Evolutionary conservation across 2,888 invertebrate species (phyloP).

Genomic region (Gortyna flavago): DNA sequence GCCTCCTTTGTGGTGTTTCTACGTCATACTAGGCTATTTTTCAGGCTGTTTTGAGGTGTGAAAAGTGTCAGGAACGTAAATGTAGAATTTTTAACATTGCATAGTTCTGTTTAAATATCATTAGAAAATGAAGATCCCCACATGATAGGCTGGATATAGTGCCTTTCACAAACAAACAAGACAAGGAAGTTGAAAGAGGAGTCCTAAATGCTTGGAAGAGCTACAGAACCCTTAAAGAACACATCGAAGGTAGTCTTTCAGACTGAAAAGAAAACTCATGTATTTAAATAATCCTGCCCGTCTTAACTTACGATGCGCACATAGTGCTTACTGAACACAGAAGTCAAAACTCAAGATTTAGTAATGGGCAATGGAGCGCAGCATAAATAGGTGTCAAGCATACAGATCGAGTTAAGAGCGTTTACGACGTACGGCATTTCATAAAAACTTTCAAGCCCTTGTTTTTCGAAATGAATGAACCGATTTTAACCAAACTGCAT

Average conservation of each 20-base stretch:
- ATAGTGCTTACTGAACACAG: background rate
- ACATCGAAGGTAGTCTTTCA: background rate
- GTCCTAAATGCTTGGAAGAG: background rate
- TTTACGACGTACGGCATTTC: too few relatives aligned
- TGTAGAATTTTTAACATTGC: background rate
- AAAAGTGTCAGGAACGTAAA: slow-evolving; percentile 5
- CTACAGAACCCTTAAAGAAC: too few relatives aligned
- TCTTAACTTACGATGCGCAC: background rate
- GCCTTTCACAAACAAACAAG: background rate
- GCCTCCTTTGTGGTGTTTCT: slow-evolving; percentile 39
- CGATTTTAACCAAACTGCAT: too few relatives aligned
- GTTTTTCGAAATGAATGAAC: too few relatives aligned
- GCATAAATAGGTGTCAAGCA: background rate
- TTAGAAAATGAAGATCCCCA: background rate
- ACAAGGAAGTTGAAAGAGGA: background rate
- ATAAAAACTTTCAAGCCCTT: too few relatives aligned
- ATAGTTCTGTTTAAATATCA: background rate
- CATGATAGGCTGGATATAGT: background rate
- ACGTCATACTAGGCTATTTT: slow-evolving; percentile 18
- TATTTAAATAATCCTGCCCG: background rate
- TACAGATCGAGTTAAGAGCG: background rate
- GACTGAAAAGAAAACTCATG: background rate
- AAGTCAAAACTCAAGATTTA: background rate
- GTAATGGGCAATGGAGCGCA: background rate
- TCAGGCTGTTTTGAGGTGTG: background rate